Percentiles rank a stretch among this genome's conserved stretches.
Conservation (phyloP, 1,140 invertebrate genomes). For the Drosophila azteca region DNA sequence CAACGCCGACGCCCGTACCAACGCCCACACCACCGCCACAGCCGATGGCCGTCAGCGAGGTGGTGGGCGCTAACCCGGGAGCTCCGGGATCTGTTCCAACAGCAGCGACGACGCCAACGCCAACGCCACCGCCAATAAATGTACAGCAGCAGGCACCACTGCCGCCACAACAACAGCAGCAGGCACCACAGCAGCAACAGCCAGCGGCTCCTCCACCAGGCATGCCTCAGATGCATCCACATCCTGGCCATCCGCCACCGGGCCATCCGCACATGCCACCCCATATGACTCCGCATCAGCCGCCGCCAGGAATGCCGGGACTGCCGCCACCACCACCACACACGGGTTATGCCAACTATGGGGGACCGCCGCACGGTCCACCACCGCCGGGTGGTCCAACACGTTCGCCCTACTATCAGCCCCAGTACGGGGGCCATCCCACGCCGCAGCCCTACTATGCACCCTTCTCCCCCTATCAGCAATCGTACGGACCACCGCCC, state of each 20-base stretch:
- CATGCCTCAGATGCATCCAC: conserved; percentile 69
- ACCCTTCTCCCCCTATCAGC: conserved; percentile 86
- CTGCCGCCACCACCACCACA: conserved; percentile 84
- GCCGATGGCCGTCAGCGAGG: not conserved
- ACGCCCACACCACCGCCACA: conserved; percentile 59
- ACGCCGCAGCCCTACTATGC: conserved; percentile 86
- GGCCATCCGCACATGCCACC: conserved; percentile 82
- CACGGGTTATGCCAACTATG: conserved; percentile 80
- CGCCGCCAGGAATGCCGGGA: conserved; percentile 84
- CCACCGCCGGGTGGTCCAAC: conserved; percentile 85
- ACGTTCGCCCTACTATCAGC: conserved; percentile 87
- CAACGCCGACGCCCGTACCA: conserved; percentile 54
- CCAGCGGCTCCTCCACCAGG: conserved; percentile 49
- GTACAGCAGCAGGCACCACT: conserved; percentile 35
- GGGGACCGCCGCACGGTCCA: conserved; percentile 63
- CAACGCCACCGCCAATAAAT: conserved; percentile 50
- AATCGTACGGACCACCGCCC: conserved; percentile 86
- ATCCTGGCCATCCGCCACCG: conserved; percentile 70
- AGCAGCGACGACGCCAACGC: conserved; percentile 50
- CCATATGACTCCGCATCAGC: conserved; percentile 79
- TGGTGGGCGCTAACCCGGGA: conserved; percentile 40
- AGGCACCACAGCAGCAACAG: conserved; percentile 29
- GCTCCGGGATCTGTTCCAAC: not conserved
- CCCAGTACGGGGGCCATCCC: conserved; percentile 86
- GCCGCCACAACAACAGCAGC: conserved; percentile 16